Evolutionary conservation across 1,140 invertebrate species (phyloP), one percentile per base, ranked within the genome.

Genomic region (Drosophila triauraria): DNA sequence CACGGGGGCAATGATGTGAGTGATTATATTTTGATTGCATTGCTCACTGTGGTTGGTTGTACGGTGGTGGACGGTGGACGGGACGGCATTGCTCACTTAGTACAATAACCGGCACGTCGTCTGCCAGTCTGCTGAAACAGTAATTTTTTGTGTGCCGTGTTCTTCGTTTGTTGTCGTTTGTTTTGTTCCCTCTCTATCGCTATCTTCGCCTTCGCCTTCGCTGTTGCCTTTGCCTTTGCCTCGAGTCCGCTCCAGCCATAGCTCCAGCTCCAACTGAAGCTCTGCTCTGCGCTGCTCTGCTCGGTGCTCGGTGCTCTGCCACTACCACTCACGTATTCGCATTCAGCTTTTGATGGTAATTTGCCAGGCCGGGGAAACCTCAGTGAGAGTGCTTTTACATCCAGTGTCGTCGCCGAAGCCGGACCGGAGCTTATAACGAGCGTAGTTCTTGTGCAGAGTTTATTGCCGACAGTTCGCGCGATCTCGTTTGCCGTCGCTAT

Each of bases 1-100:
- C 86, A 90, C 86, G 86, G 85, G 85, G 85, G 86, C 85, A 91
- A 88, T 90, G 85, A 91, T 91, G 85, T 90, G 85, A 90, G 85
- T 90, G 85, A 90, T 90, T 90, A 90, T 90, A 91, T 90, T 90
- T 90, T 90, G 85, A 90, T 90, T 90, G 85, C 84, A 88, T 88
- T 90, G 84, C 84, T 88, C 84, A 88, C 85, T 88, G 85, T 90
- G 85, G 85, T 90, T 90, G 85, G 85, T 90, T 90, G 85, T 91
- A 90, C 78, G 67, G 56, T 30, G 56, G 38, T 44, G 56, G 51
- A 58, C 32, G 56, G 38, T 44, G 56, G 51, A 58, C 32, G 58
- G 46, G 59, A 64, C 46, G 82, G 85, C 85, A 91, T 91, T 91
- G 85, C 85, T 91, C 84, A 87, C 83, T 87, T 87, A 88, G 83